phyloP scores from a whole-genome alignment of 1,140 invertebrate species.

The Triops longicaudatus region DNA sequence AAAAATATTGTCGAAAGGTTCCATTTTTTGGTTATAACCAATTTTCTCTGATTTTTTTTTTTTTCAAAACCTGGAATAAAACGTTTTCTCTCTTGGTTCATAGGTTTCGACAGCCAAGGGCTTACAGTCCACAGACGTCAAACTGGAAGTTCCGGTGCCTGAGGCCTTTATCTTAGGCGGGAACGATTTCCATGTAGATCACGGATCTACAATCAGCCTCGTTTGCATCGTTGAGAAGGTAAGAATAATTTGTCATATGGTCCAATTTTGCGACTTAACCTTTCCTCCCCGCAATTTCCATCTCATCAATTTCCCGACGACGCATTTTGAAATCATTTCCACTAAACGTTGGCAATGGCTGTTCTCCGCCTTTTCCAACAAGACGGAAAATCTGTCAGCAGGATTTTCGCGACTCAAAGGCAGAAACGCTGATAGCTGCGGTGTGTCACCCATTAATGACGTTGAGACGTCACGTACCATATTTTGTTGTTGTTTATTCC shows the following conservation, averaged over 20 bases:
- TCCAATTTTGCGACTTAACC: conserved; percentile 17
- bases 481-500: no score
- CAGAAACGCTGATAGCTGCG: no score
- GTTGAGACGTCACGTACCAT: no score
- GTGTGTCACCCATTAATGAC: no score
- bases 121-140: conserved; percentile 37
- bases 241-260: conserved; percentile 36
- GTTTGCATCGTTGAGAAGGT: conserved; percentile 90
- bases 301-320: neutral
- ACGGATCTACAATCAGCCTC: conserved; percentile 79
- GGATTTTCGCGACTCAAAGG: no score
- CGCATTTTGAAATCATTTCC: conserved; percentile 16
- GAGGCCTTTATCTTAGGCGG: conserved; percentile 75
- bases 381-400: neutral
- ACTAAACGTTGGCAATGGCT: no score
- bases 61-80: no score
- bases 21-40: no score
- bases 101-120: conserved; percentile 38
- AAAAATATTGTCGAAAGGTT: no score
- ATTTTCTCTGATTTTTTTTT: no score
- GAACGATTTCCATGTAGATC: conserved; percentile 78
- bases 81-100: neutral
- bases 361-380: neutral
- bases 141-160: conserved; percentile 37
- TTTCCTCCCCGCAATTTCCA: conserved; percentile 12